phyloP scores from a whole-genome alignment of 2,888 invertebrate species.

The Lissonota sp. region DNA sequence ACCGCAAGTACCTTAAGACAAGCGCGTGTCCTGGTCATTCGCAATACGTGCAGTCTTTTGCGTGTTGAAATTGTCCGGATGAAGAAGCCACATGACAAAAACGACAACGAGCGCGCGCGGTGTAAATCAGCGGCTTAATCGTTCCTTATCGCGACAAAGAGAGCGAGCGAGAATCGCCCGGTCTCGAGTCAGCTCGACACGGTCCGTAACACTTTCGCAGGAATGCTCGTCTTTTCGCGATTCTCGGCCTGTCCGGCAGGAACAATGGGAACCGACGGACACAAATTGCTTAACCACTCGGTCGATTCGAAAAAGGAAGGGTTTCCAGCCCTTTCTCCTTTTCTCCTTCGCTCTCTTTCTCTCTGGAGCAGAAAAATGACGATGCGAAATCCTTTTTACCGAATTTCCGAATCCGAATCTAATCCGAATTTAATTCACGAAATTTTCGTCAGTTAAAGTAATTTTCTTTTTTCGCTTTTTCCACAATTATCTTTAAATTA shows the following conservation, averaged over 20 bases:
- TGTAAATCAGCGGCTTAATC: slow-evolving; percentile 79
- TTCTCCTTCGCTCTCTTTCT: not conserved
- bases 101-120: slow-evolving; percentile 64
- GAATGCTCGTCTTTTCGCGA: slow-evolving; percentile 66
- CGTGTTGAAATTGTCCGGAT: slow-evolving; percentile 25
- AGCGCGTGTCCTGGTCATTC: slow-evolving; percentile 46
- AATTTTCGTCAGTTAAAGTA: too few relatives aligned
- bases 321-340: not conserved
- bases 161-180: slow-evolving; percentile 29
- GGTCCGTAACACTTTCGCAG: slow-evolving; percentile 56
- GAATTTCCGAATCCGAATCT: too few relatives aligned
- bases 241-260: slow-evolving; percentile 46
- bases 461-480: too few relatives aligned
- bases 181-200: slow-evolving; percentile 6
- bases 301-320: not conserved
- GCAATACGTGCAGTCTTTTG: slow-evolving; percentile 25
- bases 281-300: slow-evolving; percentile 63
- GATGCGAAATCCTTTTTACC: too few relatives aligned
- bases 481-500: too few relatives aligned
- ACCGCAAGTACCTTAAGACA: not conserved
- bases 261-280: slow-evolving; percentile 71
- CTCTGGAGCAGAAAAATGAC: not conserved
- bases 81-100: slow-evolving; percentile 20
- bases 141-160: slow-evolving; percentile 72
- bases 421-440: too few relatives aligned